These are phyloP conservation scores for Caenorhabditis becei DNA, from an alignment of 2,888 invertebrate genomes.

Conservation along the genomic window DNA sequence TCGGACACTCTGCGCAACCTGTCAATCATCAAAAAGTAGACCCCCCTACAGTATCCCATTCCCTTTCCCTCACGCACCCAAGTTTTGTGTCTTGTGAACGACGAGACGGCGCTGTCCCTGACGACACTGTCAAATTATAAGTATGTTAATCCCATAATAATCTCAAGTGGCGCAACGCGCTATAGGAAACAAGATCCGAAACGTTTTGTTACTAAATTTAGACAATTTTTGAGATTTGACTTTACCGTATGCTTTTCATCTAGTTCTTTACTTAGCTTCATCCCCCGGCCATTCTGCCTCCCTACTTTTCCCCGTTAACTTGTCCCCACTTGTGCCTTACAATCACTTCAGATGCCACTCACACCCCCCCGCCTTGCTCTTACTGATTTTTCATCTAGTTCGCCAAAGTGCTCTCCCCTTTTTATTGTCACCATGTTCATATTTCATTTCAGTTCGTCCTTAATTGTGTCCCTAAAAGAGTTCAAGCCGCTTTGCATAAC, in stretches of 20 bases:
- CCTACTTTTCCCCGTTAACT: background rate
- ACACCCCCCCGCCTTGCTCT: background rate
- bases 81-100: background rate
- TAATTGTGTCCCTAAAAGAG: background rate
- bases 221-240: background rate
- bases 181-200: conserved; percentile 28
- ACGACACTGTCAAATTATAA: background rate
- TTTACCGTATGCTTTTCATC: background rate
- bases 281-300: background rate
- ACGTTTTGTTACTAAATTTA: conserved; percentile 36
- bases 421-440: background rate
- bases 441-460: background rate
- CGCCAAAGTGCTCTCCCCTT: background rate
- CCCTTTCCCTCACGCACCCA: background rate
- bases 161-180: conserved; percentile 15
- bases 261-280: conserved; percentile 11
- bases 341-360: background rate
- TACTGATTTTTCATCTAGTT: background rate
- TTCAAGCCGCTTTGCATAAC: conserved; percentile 14
- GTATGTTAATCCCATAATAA: background rate
- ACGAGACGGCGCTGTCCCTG: background rate
- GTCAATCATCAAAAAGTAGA: conserved; percentile 51
- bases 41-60: background rate
- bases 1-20: conserved; percentile 61
- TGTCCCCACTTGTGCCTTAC: conserved; percentile 14